Conservation (phyloP, 2,113 vertebrate genomes). For the Rissa tridactyla region DNA sequence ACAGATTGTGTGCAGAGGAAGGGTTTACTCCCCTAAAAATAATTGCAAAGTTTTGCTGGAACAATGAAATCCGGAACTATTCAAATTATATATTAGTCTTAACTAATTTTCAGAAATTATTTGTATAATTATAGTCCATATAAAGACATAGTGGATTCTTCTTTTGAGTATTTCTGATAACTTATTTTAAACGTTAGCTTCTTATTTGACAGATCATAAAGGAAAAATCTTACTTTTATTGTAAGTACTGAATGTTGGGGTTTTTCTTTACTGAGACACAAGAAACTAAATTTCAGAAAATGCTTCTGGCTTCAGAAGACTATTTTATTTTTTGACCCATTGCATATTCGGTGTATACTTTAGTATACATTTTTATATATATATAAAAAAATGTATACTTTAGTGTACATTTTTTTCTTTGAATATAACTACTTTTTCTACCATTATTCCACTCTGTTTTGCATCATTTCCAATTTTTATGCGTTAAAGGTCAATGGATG, state of each 20-base stretch:
- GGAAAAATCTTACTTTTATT: neutral
- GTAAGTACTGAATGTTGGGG: neutral
- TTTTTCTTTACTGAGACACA: neutral
- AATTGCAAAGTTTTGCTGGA: neutral
- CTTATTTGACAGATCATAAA: neutral
- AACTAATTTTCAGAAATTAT: neutral
- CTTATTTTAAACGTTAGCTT: neutral
- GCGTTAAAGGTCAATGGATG: neutral
- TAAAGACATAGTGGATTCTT: neutral
- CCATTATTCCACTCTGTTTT: neutral
- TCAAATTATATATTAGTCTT: neutral
- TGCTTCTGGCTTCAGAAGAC: neutral
- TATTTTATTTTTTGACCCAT: neutral
- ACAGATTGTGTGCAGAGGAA: neutral
- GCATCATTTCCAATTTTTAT: neutral
- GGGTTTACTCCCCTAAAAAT: neutral
- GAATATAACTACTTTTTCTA: neutral
- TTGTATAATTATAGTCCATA: neutral
- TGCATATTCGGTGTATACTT: neutral
- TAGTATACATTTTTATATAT: too few species aligned
- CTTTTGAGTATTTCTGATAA: neutral
- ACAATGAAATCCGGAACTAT: neutral
- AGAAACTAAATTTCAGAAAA: neutral
- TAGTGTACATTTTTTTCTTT: neutral
- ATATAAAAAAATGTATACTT: too few species aligned